A percentile compares a stretch with the other conserved stretches of the same genome.
These are phyloP conservation scores for Nannobrachium achirus DNA, from an alignment of 2,113 vertebrate species.

Conservation along the genomic window DNA sequence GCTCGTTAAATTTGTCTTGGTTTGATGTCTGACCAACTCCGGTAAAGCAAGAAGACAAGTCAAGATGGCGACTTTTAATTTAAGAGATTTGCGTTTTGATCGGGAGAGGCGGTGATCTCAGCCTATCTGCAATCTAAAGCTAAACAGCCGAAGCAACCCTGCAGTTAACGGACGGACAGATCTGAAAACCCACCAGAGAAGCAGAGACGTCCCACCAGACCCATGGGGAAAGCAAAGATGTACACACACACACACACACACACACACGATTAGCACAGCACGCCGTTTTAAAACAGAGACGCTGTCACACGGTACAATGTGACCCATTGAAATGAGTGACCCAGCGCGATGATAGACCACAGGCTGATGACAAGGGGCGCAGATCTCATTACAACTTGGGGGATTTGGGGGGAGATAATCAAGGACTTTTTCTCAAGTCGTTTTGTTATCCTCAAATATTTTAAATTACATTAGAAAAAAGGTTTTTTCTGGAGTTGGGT, in stretches of 20 bases:
- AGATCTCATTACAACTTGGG: too few relatives aligned
- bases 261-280: conserved; percentile 9
- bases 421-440: too few relatives aligned
- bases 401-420: too few relatives aligned
- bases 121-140: conserved; percentile 1
- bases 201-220: conserved; percentile 34
- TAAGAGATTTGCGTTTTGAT: conserved; percentile 8
- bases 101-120: neutral
- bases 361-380: too few relatives aligned
- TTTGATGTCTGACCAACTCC: conserved; percentile 27
- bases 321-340: too few relatives aligned
- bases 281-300: conserved; percentile 44
- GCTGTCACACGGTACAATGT: neutral
- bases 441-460: too few relatives aligned
- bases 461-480: too few relatives aligned
- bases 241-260: too few relatives aligned
- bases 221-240: conserved; percentile 24
- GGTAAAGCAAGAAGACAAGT: conserved; percentile 3
- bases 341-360: too few relatives aligned
- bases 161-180: conserved; percentile 52
- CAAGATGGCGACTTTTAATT: conserved; percentile 8
- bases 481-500: too few relatives aligned
- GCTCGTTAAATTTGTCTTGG: neutral
- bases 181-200: conserved; percentile 75
- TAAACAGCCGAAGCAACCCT: neutral